These are phyloP conservation scores for Copsychus sechellarum DNA, from an alignment of 2,113 vertebrate species.

Conservation along the genomic window DNA sequence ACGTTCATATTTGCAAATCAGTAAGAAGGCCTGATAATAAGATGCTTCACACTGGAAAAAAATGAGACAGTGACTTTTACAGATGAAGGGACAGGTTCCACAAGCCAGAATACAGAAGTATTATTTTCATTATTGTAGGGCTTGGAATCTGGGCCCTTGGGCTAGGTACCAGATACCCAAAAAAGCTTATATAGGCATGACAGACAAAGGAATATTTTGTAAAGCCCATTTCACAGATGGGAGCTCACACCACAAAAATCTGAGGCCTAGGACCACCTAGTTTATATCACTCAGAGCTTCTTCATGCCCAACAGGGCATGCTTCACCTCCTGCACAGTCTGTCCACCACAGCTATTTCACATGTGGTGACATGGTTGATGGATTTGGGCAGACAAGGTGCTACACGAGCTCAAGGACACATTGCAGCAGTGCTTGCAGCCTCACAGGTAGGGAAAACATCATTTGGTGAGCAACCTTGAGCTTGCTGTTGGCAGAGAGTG, in stretches of 20 bases:
- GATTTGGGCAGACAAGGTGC: not conserved
- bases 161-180: not conserved
- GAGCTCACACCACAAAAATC: not conserved
- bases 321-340: not conserved
- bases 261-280: not conserved
- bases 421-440: not conserved
- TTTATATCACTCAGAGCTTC: not conserved
- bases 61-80: not conserved
- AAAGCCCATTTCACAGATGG: not conserved
- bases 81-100: not conserved
- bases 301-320: not conserved
- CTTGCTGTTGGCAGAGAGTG: not conserved
- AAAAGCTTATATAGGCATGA: not conserved
- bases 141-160: not conserved
- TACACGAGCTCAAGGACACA: not conserved
- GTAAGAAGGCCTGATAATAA: not conserved
- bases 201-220: not conserved
- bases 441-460: not conserved
- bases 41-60: not conserved
- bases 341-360: not conserved
- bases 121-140: not conserved
- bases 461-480: not conserved
- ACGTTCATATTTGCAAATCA: not conserved
- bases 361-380: rapidly evolving
- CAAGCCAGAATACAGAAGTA: not conserved